These are phyloP conservation scores for Anarhynchus alexandrinus DNA, from an alignment of 2,113 vertebrate species.

Conservation along the genomic window DNA sequence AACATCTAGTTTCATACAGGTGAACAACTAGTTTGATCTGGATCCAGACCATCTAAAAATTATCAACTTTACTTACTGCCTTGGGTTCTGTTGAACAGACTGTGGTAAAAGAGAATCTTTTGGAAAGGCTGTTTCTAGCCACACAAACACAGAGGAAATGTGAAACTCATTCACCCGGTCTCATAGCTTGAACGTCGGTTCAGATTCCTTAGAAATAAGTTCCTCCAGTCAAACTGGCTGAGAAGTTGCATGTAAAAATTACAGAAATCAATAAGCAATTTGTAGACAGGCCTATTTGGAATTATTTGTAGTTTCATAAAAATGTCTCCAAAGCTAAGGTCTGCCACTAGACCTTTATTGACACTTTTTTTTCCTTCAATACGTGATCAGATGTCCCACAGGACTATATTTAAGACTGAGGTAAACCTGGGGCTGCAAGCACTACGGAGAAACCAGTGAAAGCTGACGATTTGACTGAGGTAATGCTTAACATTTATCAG, in stretches of 20 bases:
- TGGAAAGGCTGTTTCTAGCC: not conserved
- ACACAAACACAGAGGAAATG: not conserved
- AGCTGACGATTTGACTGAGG: not conserved
- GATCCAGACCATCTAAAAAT: not conserved
- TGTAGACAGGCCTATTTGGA: not conserved
- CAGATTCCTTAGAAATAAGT: not conserved
- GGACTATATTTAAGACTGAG: not conserved
- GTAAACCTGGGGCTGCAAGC: not conserved
- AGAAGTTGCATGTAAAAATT: not conserved
- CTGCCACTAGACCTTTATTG: not conserved
- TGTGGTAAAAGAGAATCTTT: not conserved
- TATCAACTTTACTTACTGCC: not conserved
- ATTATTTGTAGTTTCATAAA: not conserved
- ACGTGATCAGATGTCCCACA: not conserved
- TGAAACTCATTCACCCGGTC: not conserved
- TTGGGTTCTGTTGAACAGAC: not conserved
- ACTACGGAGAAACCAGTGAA: not conserved
- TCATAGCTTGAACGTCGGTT: not conserved
- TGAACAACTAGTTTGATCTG: not conserved
- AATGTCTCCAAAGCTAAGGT: not conserved
- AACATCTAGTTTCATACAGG: not conserved
- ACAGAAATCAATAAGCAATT: not conserved
- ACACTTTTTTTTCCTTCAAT: not conserved
- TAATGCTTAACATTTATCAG: not conserved
- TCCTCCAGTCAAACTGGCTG: not conserved